Percentiles rank a stretch among this genome's conserved stretches.
Evolutionary conservation across 2,888 invertebrate genomes (phyloP).

Genomic region (Pilophorus perplexus): DNA sequence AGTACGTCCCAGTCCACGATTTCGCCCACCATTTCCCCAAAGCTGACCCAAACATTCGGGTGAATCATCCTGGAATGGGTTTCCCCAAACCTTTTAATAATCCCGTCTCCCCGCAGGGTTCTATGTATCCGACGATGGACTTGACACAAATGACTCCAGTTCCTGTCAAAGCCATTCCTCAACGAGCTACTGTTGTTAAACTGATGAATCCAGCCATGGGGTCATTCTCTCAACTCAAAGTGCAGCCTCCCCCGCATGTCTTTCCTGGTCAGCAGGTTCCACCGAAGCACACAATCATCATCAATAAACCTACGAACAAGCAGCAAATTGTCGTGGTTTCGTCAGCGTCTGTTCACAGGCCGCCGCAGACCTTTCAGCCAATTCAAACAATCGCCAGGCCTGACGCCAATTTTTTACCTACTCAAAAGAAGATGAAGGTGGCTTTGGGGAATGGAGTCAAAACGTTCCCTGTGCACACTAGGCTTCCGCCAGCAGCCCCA

Average conservation of each 20-base stretch:
- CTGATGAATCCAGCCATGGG: slow-evolving; percentile 9
- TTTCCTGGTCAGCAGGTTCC: background rate
- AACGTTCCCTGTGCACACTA: slow-evolving; percentile 30
- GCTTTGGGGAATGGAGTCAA: slow-evolving; percentile 34
- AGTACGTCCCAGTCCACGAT: background rate
- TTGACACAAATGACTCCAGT: background rate
- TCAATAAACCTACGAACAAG: slow-evolving; percentile 18
- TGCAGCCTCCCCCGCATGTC: background rate
- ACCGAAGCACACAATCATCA: slow-evolving; percentile 23
- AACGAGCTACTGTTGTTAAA: slow-evolving; percentile 16
- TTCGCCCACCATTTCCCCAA: background rate
- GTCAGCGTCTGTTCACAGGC: slow-evolving; percentile 6
- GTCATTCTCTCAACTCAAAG: background rate
- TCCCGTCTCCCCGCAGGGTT: no score
- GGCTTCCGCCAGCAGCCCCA: slow-evolving; percentile 2
- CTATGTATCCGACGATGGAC: background rate
- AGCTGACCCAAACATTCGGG: no score
- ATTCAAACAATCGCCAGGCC: slow-evolving; percentile 11
- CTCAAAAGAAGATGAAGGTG: slow-evolving; percentile 14
- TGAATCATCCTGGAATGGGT: no score
- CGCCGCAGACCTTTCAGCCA: slow-evolving; percentile 1
- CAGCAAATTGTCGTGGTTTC: slow-evolving; percentile 31
- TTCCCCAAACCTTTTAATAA: no score
- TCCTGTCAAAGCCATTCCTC: slow-evolving; percentile 4
- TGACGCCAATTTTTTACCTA: background rate